A percentile compares a stretch with the other conserved stretches of the same genome.
Conservation (phyloP, 2,888 invertebrate species). For the Oegoconia quadripuncta region DNA sequence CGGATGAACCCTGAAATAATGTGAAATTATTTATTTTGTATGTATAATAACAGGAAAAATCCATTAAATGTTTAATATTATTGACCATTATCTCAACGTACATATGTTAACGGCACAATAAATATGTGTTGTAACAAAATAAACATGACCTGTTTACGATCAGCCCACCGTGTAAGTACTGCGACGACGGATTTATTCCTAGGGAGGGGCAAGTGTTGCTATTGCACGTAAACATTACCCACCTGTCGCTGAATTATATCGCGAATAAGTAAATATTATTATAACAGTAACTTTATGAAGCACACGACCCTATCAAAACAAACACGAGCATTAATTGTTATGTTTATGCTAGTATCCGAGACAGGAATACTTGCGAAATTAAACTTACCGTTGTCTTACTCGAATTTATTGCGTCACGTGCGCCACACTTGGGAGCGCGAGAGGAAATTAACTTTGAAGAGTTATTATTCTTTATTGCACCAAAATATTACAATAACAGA, state of each 20-base stretch:
- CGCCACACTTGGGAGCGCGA: conserved; percentile 16
- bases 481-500: no score
- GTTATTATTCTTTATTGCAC: no score
- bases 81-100: conserved; percentile 24
- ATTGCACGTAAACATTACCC: conserved; percentile 34
- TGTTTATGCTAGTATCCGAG: conserved; percentile 25
- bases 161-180: conserved; percentile 32
- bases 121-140: conserved; percentile 45
- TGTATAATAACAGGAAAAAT: neutral
- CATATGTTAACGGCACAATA: conserved; percentile 37
- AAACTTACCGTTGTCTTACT: conserved; percentile 23
- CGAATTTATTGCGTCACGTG: conserved; percentile 41
- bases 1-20: no score
- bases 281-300: conserved; percentile 30
- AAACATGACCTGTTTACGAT: conserved; percentile 52
- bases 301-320: conserved; percentile 31
- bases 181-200: conserved; percentile 53
- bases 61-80: conserved; percentile 2
- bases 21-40: no score
- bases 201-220: conserved; percentile 32
- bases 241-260: conserved; percentile 55
- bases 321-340: conserved; percentile 29
- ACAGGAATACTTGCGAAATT: conserved; percentile 22
- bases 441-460: conserved; percentile 42
- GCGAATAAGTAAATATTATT: conserved; percentile 38